Evolutionary conservation across 2,113 vertebrate genomes (phyloP), one percentile per base, ranked within the genome.

Genomic region (Poeciliopsis retropinna): DNA sequence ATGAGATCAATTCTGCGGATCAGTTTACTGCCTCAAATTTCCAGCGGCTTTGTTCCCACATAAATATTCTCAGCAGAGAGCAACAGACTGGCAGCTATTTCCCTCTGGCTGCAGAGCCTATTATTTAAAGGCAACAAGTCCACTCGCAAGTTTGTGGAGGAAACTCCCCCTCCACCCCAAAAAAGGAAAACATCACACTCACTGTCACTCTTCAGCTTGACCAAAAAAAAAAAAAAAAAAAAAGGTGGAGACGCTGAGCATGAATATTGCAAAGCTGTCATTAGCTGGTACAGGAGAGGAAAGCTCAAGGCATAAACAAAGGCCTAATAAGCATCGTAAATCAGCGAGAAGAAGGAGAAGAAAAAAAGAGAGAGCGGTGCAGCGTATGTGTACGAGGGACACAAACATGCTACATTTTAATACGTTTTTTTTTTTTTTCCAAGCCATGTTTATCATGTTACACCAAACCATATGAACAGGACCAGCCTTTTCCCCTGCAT

Each of bases 261-360:
- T 83, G 79, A 89, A 91, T 92, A 91, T 88, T 88, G 88, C 80
- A 92, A 77, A 82, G 84, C 84, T 89, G 86, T 88, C 90, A 90
- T 92, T 87, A 89, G 82, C 85, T 71, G 71, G 77, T 80, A 80
- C 76, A 70, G 78, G 76, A 87, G 80, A 82, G 81, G 17, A 84
- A 76, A 74, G 91, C 90, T 91, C 72, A 80, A 57, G 89, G 91
- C 90, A 93, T 90, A 92, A 89, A 91, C 89, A 89, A 70, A 84
- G 73, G 51, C 66, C 82, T 90, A 91, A 91, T 92, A 90, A 91
- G 88, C 80, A 69, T 92, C 75, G 39, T 91, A 91, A 90, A 92
- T 91, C 91, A 90, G 77, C 78, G 69, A 44, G 74, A 80, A 79
- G 72, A 84, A 82, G 37, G 60, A 82, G 32, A 62, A 19, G 44